Evolutionary conservation across 2,113 vertebrate species (phyloP), one percentile per base, ranked within the genome.

Genomic region (Lasiurus borealis): DNA sequence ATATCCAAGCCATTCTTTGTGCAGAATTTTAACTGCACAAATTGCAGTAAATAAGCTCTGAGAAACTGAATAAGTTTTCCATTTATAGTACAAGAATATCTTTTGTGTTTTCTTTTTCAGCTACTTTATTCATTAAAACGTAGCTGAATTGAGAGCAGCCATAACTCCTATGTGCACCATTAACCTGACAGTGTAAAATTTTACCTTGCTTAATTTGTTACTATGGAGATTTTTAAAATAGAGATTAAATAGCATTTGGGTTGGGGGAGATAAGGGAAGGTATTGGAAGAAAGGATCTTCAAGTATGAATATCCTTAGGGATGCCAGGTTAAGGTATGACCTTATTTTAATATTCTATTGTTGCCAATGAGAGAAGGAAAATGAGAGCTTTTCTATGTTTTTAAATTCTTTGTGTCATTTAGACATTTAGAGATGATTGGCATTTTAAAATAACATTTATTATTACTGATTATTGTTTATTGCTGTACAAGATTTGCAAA

Each of bases 171-270:
- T 90, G 46, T 93, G 77, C 2, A 59, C 90, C 54, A 82, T 97
- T 94, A 95, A 83, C 16, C 88, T 94, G 95, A 78, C 54, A 95
- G 77, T 90, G 95, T 92, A 92, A 94, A 96, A 90, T 78, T 29
- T 66, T 94, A 92, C 34, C 76, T 82, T 78, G 80, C 68, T 96
- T 91, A 73, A 88, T 96, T 88, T 94, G 85, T 88, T 66, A 82
- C 77, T 85, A 31, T 66, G 15, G 66, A 95, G 59, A 82, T 84
- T 50, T 91, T 93, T 92, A 44, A 44, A 75, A 68, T 81, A 13
- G 44, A 44, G n/a, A 84, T 88, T 62, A 90, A 92, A 88, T 88
- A 69, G 29, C 31, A 8, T 82, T 7, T 1, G 9, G 29, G n/a
- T 52, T 82, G 34, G 40, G n/a, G 10, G 57, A 57, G 36, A 78